Evolutionary conservation across 1,140 invertebrate species (phyloP).

Genomic region (Homarus americanus): DNA sequence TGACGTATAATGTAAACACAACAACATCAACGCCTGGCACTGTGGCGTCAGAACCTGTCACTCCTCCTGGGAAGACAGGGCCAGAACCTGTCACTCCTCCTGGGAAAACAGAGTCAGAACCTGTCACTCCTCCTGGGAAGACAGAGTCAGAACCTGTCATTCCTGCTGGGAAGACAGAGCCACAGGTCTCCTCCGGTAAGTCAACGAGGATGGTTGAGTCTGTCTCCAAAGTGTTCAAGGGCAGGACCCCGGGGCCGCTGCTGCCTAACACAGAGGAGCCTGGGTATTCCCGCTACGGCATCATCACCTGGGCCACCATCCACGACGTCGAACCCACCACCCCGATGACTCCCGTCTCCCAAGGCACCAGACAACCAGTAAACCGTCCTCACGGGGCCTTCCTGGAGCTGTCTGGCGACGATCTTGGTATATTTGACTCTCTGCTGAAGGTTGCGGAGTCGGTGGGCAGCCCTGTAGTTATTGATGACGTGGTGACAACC

Average conservation of each 20-base stretch:
- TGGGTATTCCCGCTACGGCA: neutral
- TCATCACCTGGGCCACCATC: slow-evolving; percentile 19
- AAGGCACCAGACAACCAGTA: neutral
- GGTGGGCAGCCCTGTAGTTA: neutral
- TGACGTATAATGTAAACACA: too few relatives aligned
- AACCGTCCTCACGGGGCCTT: neutral
- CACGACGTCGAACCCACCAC: neutral
- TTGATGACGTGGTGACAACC: neutral
- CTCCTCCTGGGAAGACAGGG: too few relatives aligned
- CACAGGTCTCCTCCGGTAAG: too few relatives aligned
- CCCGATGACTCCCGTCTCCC: neutral
- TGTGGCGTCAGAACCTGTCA: too few relatives aligned
- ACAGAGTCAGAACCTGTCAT: too few relatives aligned
- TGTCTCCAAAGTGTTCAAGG: neutral
- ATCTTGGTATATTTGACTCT: neutral
- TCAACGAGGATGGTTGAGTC: neutral
- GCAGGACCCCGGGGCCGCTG: neutral
- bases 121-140: too few relatives aligned
- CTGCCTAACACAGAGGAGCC: neutral
- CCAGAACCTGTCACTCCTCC: too few relatives aligned
- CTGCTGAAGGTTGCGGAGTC: slow-evolving; percentile 1
- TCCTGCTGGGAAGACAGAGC: too few relatives aligned
- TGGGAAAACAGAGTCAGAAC: too few relatives aligned
- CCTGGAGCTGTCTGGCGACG: neutral
- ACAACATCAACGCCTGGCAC: too few relatives aligned